Evolutionary conservation across 2,113 vertebrate genomes (phyloP).

Genomic region (Fukomys damarensis): DNA sequence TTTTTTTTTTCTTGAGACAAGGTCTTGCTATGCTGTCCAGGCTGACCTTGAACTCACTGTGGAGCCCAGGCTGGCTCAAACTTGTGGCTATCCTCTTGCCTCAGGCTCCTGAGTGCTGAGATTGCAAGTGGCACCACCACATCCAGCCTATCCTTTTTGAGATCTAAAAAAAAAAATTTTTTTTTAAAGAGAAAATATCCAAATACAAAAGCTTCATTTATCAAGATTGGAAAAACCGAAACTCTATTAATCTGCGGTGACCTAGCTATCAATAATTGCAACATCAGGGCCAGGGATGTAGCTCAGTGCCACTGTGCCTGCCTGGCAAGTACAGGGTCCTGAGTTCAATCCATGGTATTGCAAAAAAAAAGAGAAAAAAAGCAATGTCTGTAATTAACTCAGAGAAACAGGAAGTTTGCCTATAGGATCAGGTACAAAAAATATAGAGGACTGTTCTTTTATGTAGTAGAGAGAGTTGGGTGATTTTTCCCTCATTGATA

Average conservation of each 20-base stretch:
- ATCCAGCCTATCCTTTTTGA: not conserved
- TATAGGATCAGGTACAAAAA: not conserved
- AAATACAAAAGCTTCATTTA: conserved; percentile 34
- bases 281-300: no score
- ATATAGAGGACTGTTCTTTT: not conserved
- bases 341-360: no score
- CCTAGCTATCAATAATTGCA: not conserved
- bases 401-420: not conserved
- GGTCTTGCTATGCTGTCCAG: no score
- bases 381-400: conserved; percentile 35
- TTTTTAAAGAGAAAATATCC: conserved; percentile 35
- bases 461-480: not conserved
- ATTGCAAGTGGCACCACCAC: not conserved
- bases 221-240: conserved; percentile 35
- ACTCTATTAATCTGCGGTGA: not conserved
- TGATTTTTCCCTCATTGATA: not conserved
- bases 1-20: not conserved
- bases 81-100: no score
- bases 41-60: no score
- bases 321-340: no score
- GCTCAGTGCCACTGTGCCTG: no score
- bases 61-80: no score
- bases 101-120: no score
- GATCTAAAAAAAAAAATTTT: conserved; percentile 20
- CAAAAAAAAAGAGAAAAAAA: no score